Evolutionary conservation across 2,888 invertebrate genomes (phyloP), one percentile per base, ranked within the genome.

Genomic region (Chrysolina oricalcia): DNA sequence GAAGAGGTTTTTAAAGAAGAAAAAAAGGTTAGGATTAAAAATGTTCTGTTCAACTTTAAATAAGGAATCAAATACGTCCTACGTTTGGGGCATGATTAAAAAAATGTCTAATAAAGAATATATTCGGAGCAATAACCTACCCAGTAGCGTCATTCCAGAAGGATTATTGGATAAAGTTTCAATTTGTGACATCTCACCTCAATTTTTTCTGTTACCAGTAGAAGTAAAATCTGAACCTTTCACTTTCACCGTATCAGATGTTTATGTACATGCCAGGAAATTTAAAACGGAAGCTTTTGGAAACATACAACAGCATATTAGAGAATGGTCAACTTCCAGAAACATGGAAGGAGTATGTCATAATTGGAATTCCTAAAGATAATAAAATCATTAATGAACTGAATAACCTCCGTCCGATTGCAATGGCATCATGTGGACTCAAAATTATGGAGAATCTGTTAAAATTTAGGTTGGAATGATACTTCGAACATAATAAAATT

Each of bases 391-490:
- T 5, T 6, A 40, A 15, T 11, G 10, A 40, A 0, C 3, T 23
- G 13, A 17, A 66, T 10, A 46, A 48, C 15, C 46, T 23, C 19
- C 21, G 66, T 48, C 48, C 66, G 2, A 66, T 48, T 10, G 59
- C 46, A 11, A 6, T 66, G 35, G 2, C 66, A 40, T 15, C 67
- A n/a, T 72, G 72, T 66, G 48, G 13, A n/a, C 23, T 11, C 4
- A 66, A 66, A 4, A n/a, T 43, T 21, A 9, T 66, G 21, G 65
- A 66, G 46, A 66, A 21, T 15, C 23, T 66, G 4, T 23, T 41
- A 15, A 66, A 66, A 21, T 48, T 48, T 8, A 46, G 66, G 23
- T 2, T 66, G 13, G 66, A 66, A 48, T 66, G 66, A 48, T 8
- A 27, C 13, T 8, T 72, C 35, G 59, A 67, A 48, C 40, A 72